Percentiles rank a stretch among this genome's conserved stretches.
Evolutionary conservation across 2,113 vertebrate species (phyloP).

Genomic region (Callipepla californica): DNA sequence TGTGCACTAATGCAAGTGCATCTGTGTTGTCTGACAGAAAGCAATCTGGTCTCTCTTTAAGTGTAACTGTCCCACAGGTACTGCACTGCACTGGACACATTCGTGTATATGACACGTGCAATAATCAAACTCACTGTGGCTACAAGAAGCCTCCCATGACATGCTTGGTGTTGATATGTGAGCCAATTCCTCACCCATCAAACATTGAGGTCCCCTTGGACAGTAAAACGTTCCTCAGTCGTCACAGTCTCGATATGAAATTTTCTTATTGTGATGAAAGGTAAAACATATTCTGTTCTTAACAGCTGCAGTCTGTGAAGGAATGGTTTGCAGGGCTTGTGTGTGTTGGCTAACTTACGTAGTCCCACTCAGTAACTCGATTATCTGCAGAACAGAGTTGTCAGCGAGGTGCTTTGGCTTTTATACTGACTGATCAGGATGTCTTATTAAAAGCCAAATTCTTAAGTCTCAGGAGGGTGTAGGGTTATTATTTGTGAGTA

Average conservation of each 20-base stretch:
- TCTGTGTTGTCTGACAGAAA: background rate
- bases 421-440: background rate
- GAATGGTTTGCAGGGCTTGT: background rate
- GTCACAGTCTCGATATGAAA: slow-evolving; percentile 98
- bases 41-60: background rate
- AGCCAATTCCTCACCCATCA: slow-evolving; percentile 96
- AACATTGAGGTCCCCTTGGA: slow-evolving; percentile 98
- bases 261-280: slow-evolving; percentile 99
- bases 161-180: slow-evolving; percentile 94
- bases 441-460: background rate
- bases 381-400: background rate
- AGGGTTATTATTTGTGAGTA: background rate
- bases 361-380: background rate
- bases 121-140: slow-evolving; percentile 80
- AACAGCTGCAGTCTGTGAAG: background rate
- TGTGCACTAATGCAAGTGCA: background rate
- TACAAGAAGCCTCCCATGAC: slow-evolving; percentile 88
- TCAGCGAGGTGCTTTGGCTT: background rate
- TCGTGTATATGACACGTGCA: slow-evolving; percentile 81
- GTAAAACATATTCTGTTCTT: slow-evolving; percentile 67
- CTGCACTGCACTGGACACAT: slow-evolving; percentile 95
- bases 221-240: slow-evolving; percentile 98
- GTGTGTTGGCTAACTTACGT: background rate
- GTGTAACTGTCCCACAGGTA: slow-evolving; percentile 77
- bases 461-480: background rate